Conservation (phyloP, 2,113 vertebrate genomes). For the Chaenocephalus aceratus region DNA sequence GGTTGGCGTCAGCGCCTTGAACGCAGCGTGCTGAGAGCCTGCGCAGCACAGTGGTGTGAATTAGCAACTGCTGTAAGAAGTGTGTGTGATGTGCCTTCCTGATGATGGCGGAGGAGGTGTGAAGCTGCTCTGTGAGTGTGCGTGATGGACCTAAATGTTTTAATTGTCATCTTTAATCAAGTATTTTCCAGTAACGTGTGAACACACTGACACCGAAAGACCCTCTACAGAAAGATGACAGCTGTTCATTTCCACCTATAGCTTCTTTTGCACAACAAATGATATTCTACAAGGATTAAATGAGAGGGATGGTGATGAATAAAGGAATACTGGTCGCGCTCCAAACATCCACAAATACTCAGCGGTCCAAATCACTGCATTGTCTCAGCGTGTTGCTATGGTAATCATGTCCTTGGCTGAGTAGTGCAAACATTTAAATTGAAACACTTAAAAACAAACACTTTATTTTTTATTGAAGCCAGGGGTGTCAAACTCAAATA, state of each 20-base stretch:
- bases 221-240: not conserved
- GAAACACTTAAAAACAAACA: constrained; percentile 34
- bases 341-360: constrained; percentile 52
- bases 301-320: constrained; percentile 33
- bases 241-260: not conserved
- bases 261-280: not conserved
- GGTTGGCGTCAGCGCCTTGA: constrained; percentile 47
- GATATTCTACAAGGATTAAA: not conserved
- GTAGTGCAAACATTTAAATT: constrained; percentile 49
- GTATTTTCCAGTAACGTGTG: not conserved
- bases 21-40: constrained; percentile 32
- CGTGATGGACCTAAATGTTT: not conserved
- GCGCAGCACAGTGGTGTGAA: constrained; percentile 43
- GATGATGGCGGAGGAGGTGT: too few species aligned
- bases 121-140: not conserved
- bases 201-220: not conserved
- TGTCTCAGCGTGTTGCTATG: constrained; percentile 76
- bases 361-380: constrained; percentile 31
- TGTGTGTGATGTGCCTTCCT: constrained; percentile 15
- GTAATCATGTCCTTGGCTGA: constrained; percentile 68
- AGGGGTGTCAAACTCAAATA: too few species aligned
- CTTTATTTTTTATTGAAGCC: not conserved
- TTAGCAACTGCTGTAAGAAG: constrained; percentile 37
- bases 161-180: not conserved
- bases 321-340: constrained; percentile 46